Conservation (phyloP, 2,113 vertebrate genomes). For the Illadopsis cleaveri region DNA sequence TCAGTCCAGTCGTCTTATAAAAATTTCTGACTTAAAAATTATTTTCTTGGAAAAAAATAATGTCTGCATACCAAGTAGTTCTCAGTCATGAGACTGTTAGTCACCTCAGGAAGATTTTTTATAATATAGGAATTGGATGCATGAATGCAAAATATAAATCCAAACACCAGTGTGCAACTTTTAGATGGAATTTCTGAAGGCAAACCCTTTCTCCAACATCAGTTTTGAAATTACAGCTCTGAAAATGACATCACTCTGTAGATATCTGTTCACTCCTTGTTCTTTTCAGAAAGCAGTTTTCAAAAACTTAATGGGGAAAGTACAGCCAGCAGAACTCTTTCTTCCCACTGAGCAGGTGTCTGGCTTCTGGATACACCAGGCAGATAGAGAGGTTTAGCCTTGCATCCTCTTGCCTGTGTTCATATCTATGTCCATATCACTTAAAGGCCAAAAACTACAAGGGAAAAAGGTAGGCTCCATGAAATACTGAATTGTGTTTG, state of each 20-base stretch:
- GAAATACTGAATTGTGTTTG: background rate
- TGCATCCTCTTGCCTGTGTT: background rate
- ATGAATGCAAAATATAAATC: background rate
- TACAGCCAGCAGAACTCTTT: rapidly evolving
- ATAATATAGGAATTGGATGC: background rate
- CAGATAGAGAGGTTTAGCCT: background rate
- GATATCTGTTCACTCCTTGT: rapidly evolving
- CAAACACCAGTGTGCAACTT: rapidly evolving
- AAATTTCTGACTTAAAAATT: background rate
- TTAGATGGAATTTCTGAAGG: background rate
- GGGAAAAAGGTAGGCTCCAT: background rate
- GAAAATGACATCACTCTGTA: background rate
- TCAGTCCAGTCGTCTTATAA: background rate
- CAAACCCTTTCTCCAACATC: background rate
- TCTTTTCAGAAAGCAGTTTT: background rate
- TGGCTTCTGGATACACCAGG: background rate
- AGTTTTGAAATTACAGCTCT: background rate
- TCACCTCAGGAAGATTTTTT: background rate
- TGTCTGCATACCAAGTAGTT: background rate
- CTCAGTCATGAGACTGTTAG: background rate
- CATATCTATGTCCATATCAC: background rate
- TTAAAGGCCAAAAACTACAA: background rate
- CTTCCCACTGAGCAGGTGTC: background rate
- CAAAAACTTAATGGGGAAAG: background rate
- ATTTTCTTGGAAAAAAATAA: background rate